Evolutionary conservation across 2,888 invertebrate genomes (phyloP).

Genomic region (Anodontia alba): DNA sequence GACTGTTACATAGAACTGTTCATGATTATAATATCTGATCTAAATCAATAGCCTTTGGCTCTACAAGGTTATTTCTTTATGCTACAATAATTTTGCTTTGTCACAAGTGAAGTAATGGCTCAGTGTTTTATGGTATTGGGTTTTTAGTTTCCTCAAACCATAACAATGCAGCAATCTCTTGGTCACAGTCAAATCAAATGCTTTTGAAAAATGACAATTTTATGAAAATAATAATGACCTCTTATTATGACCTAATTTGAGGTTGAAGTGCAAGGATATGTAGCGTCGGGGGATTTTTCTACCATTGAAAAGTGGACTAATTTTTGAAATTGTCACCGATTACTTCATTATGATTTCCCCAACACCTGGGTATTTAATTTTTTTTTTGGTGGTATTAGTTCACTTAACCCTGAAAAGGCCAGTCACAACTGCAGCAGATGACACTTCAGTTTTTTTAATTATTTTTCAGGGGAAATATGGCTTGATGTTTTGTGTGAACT

Average conservation of each 20-base stretch:
- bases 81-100: constrained; percentile 5
- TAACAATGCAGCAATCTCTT: neutral
- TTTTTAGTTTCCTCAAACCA: too few species aligned
- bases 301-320: neutral
- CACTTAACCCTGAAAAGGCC: too few species aligned
- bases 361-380: neutral
- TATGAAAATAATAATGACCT: neutral
- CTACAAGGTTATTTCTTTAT: neutral
- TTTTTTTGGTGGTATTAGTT: neutral
- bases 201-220: too few species aligned
- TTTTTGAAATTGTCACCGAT: neutral
- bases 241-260: neutral
- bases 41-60: constrained; percentile 10
- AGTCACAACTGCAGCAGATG: too few species aligned
- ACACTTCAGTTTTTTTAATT: too few species aligned
- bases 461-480: too few species aligned
- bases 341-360: constrained; percentile 6
- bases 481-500: too few species aligned
- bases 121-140: neutral
- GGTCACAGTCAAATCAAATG: neutral
- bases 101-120: constrained; percentile 7
- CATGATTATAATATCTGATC: too few species aligned
- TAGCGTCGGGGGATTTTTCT: neutral
- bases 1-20: too few species aligned
- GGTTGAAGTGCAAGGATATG: neutral